These are phyloP conservation scores for Epizoanthus stellaris DNA, from an alignment of 92 coral and sea anemone genomes.

Conservation along the genomic window DNA sequence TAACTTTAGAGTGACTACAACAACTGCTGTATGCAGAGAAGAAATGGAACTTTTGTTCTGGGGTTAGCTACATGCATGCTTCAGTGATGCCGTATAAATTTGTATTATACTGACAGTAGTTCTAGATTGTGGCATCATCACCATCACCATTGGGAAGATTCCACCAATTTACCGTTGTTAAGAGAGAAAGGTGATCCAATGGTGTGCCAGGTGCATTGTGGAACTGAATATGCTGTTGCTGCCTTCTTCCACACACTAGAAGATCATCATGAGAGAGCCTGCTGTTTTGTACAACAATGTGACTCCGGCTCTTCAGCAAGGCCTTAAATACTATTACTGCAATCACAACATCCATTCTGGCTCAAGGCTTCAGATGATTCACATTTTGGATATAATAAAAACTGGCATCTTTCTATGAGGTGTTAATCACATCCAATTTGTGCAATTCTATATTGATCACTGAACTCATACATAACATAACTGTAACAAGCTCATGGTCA, in stretches of 20 bases:
- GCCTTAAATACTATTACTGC: slow-evolving; percentile 4
- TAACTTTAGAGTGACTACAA: too few species aligned
- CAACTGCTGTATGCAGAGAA: too few species aligned
- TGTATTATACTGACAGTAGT: too few species aligned
- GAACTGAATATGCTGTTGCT: not conserved
- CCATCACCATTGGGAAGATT: too few species aligned
- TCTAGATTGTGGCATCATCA: too few species aligned
- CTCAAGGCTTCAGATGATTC: not conserved
- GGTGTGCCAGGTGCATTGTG: slow-evolving; percentile 35
- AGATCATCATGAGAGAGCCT: slow-evolving; percentile 13
- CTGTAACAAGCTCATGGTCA: not conserved
- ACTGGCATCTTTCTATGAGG: too few species aligned
- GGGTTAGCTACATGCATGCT: too few species aligned
- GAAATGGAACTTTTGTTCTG: too few species aligned
- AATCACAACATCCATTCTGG: slow-evolving; percentile 19
- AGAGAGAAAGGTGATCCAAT: slow-evolving; percentile 23
- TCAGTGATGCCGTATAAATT: too few species aligned
- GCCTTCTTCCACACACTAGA: not conserved
- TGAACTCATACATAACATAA: not conserved
- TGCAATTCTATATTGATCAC: not conserved
- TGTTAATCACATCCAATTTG: not conserved
- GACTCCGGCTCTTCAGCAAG: slow-evolving; percentile 10
- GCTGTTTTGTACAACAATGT: not conserved
- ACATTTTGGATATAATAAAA: too few species aligned
- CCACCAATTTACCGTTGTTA: slow-evolving; percentile 24